A percentile compares a stretch with the other conserved stretches of the same genome.
Conservation (phyloP, 1,140 invertebrate species). For the Campoletis sonorensis region DNA sequence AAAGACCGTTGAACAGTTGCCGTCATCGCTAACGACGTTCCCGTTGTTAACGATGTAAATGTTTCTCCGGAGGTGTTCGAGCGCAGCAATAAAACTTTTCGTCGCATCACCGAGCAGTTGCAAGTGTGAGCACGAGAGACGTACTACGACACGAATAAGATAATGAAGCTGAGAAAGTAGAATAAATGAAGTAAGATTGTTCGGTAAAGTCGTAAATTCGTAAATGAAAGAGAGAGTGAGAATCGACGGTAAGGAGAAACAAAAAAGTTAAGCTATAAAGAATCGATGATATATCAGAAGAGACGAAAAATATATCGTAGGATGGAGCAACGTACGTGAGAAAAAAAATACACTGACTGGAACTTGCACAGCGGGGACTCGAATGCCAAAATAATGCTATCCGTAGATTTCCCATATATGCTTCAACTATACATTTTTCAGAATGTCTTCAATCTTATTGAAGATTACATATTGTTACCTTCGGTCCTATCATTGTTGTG, state of each 20-base stretch:
- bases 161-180: slow-evolving; percentile 4
- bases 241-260: neutral
- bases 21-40: slow-evolving; percentile 43
- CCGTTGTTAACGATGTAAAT: slow-evolving; percentile 48
- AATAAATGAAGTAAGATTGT: neutral
- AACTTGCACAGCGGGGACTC: no score
- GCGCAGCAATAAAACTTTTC: slow-evolving; percentile 3
- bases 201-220: neutral
- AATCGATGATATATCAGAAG: no score
- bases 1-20: slow-evolving; percentile 43
- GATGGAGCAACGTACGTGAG: no score
- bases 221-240: neutral
- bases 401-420: no score
- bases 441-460: no score
- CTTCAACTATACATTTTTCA: no score
- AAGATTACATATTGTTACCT: no score
- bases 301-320: no score
- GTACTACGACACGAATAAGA: slow-evolving; percentile 13
- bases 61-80: slow-evolving; percentile 32
- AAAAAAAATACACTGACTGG: no score
- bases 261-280: neutral
- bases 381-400: no score
- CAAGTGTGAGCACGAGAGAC: slow-evolving; percentile 15
- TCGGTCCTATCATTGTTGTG: no score
- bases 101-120: slow-evolving; percentile 26